A percentile compares a stretch with the other conserved stretches of the same genome.
Conservation (phyloP, 2,113 vertebrate species). For the Aviceda subcristata region DNA sequence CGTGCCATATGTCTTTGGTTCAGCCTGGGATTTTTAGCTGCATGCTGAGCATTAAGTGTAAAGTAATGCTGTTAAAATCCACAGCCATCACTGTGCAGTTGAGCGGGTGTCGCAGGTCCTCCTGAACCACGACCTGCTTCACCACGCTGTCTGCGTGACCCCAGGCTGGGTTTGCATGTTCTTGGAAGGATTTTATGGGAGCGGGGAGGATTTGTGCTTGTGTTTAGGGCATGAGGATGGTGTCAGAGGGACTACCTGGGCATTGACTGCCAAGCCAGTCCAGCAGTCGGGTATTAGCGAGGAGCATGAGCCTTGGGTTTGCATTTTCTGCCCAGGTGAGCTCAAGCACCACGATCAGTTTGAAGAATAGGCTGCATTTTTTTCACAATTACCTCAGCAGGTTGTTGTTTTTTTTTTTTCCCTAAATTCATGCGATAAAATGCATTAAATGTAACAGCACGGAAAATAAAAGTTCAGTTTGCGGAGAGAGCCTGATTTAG, state of each 20-base stretch:
- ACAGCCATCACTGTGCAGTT: no score
- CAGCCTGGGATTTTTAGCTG: neutral
- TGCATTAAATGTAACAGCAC: constrained; percentile 32
- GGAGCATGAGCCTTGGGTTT: neutral
- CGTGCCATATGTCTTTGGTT: neutral
- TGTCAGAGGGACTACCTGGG: neutral
- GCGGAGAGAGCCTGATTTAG: constrained; percentile 3
- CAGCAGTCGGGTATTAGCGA: neutral
- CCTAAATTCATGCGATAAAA: constrained; percentile 41
- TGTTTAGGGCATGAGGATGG: rapidly evolving
- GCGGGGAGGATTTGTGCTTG: neutral
- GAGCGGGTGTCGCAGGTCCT: neutral
- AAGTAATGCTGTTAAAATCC: neutral
- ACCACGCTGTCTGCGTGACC: rapidly evolving
- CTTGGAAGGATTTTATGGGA: neutral
- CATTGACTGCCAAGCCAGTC: neutral
- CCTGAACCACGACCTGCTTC: neutral
- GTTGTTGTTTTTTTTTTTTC: neutral
- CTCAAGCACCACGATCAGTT: neutral
- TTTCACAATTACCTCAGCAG: neutral
- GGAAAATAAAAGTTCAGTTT: constrained; percentile 43
- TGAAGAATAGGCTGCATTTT: neutral
- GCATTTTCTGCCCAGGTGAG: neutral
- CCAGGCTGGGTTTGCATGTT: neutral
- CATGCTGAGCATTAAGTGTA: neutral